Percentiles rank a stretch among this genome's conserved stretches.
phyloP scores from a whole-genome alignment of 1,140 invertebrate species.

The Brachionus sp. region DNA sequence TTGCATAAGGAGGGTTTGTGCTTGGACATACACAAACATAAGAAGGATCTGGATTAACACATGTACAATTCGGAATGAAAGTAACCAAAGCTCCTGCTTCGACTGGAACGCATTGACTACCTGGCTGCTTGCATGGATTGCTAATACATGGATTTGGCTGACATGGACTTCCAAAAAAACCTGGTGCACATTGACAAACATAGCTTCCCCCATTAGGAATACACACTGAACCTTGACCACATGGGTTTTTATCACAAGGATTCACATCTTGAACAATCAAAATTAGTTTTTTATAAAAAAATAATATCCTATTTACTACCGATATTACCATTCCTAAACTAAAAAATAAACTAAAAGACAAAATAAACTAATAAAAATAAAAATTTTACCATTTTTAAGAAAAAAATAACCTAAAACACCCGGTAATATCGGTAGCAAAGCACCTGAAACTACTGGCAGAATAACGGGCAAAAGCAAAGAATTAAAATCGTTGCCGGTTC shows the following conservation, averaged over 20 bases:
- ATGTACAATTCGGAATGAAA: conserved; percentile 33
- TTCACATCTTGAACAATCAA: conserved; percentile 4
- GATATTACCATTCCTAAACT: background rate
- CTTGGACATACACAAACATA: conserved; percentile 43
- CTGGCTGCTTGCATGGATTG: conserved; percentile 35
- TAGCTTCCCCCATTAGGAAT: conserved; percentile 14
- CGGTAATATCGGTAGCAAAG: conserved; percentile 38
- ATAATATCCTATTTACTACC: background rate
- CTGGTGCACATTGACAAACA: conserved; percentile 41
- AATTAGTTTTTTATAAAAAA: background rate
- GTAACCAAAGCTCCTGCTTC: conserved; percentile 38
- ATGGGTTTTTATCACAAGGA: conserved; percentile 33
- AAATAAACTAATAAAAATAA: background rate
- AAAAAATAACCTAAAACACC: background rate
- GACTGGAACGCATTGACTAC: conserved; percentile 23
- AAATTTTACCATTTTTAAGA: conserved; percentile 16
- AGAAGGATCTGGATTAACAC: conserved; percentile 10
- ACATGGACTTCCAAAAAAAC: conserved; percentile 42
- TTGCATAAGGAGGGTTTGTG: conserved; percentile 38
- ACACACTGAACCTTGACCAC: conserved; percentile 9
- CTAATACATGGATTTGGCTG: conserved; percentile 38
- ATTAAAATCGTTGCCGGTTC: conserved; percentile 23
- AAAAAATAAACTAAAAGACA: background rate
- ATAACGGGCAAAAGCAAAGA: conserved; percentile 38
- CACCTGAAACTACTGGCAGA: conserved; percentile 23